phyloP scores from a whole-genome alignment of 2,113 vertebrate genomes.

The Oreochromis spilurus region DNA sequence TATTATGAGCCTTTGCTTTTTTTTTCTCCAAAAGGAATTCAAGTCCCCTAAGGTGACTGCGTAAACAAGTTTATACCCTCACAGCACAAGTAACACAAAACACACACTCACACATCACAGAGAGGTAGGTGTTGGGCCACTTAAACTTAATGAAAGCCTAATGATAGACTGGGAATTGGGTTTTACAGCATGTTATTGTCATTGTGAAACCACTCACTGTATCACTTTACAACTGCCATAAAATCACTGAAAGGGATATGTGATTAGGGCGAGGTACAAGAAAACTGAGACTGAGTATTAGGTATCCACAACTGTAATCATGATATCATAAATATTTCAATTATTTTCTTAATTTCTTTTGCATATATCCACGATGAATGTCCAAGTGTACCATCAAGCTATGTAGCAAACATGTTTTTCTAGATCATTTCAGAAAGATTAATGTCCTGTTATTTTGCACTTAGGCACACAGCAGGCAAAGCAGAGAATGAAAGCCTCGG shows the following conservation, averaged over 20 bases:
- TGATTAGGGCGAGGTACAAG: slow-evolving; percentile 7
- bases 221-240: slow-evolving; percentile 58
- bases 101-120: neutral
- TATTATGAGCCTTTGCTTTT: neutral
- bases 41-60: neutral
- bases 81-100: neutral
- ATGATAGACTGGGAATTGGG: slow-evolving; percentile 40
- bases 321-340: slow-evolving; percentile 31
- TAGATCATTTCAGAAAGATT: neutral
- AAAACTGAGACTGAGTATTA: neutral
- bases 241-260: slow-evolving; percentile 35
- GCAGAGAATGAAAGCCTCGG: neutral
- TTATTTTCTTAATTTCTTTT: slow-evolving; percentile 5
- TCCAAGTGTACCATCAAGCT: neutral
- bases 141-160: slow-evolving; percentile 59
- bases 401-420: slow-evolving; percentile 1
- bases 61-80: neutral
- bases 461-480: neutral
- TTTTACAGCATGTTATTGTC: slow-evolving; percentile 58
- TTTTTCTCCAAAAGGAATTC: neutral
- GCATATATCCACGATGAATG: neutral
- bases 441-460: slow-evolving; percentile 17
- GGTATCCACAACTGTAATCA: slow-evolving; percentile 27
- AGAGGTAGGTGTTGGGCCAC: slow-evolving; percentile 33
- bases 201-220: slow-evolving; percentile 56